phyloP scores from a whole-genome alignment of 2,797 vertebrate species.

The Cyclura pinguis region DNA sequence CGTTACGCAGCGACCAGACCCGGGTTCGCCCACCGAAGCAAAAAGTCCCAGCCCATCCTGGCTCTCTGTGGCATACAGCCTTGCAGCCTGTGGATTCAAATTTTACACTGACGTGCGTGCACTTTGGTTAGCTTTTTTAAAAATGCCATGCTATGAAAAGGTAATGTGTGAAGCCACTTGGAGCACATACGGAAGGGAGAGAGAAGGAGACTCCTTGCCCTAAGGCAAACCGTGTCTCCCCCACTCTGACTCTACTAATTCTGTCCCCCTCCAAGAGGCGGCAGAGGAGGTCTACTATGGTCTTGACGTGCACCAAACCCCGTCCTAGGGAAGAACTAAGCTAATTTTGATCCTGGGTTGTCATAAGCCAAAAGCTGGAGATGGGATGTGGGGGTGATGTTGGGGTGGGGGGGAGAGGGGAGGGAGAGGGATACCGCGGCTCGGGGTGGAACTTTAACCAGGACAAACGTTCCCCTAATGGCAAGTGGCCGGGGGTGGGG shows the following conservation, averaged over 20 bases:
- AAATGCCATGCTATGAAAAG: not conserved
- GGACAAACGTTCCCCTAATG: slow-evolving; percentile 93
- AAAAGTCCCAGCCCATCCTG: not conserved
- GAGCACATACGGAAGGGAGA: not conserved
- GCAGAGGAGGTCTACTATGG: slow-evolving; percentile 57
- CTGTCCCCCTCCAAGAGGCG: slow-evolving; percentile 35
- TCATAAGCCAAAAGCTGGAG: slow-evolving; percentile 77
- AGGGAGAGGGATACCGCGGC: slow-evolving; percentile 75
- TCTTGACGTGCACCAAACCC: slow-evolving; percentile 53
- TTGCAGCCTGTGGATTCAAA: not conserved
- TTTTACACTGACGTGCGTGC: not conserved
- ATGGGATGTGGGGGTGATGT: not conserved
- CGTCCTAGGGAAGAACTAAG: slow-evolving; percentile 74
- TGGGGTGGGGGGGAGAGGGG: not conserved
- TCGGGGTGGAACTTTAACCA: slow-evolving; percentile 85
- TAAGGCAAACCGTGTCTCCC: slow-evolving; percentile 31
- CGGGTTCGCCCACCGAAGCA: not conserved
- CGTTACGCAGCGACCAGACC: not conserved
- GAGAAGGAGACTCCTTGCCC: not conserved
- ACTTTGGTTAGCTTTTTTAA: too few species aligned
- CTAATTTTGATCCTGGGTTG: slow-evolving; percentile 79
- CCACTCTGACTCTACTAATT: too few species aligned
- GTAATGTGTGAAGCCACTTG: not conserved
- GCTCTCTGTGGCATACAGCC: too few species aligned
- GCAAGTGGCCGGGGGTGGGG: slow-evolving; percentile 91